phyloP scores from a whole-genome alignment of 2,888 invertebrate genomes.

The Globia sparganii region DNA sequence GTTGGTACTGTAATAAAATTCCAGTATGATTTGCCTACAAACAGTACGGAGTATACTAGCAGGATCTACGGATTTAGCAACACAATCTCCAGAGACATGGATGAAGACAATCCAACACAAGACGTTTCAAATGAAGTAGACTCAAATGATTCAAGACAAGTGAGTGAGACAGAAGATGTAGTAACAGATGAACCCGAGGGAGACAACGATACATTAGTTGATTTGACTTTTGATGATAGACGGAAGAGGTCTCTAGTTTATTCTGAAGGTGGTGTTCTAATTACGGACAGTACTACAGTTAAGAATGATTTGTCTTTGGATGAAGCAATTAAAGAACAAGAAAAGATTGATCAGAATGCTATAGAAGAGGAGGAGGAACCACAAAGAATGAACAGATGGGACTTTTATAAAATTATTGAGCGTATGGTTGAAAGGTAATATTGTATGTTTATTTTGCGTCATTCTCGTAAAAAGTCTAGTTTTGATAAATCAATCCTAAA shows the following conservation, averaged over 20 bases:
- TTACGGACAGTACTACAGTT: slow-evolving; percentile 66
- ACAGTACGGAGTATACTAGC: slow-evolving; percentile 90
- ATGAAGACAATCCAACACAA: slow-evolving; percentile 69
- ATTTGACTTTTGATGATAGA: slow-evolving; percentile 84
- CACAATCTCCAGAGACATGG: slow-evolving; percentile 85
- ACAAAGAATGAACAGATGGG: slow-evolving; percentile 91
- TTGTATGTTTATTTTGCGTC: slow-evolving; percentile 11
- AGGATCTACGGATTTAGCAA: slow-evolving; percentile 86
- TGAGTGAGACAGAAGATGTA: slow-evolving; percentile 62
- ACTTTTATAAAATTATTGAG: slow-evolving; percentile 92
- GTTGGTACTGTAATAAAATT: slow-evolving; percentile 92
- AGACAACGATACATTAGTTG: slow-evolving; percentile 82
- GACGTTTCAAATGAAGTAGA: slow-evolving; percentile 68
- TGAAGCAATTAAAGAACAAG: slow-evolving; percentile 88
- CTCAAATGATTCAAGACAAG: slow-evolving; percentile 66
- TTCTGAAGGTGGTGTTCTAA: slow-evolving; percentile 81
- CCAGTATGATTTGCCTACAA: slow-evolving; percentile 92
- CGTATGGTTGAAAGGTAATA: slow-evolving; percentile 90
- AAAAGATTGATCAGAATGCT: slow-evolving; percentile 83
- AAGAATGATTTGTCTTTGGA: slow-evolving; percentile 80
- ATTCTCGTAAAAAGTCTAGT: neutral
- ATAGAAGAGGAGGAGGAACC: slow-evolving; percentile 77
- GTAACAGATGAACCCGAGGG: slow-evolving; percentile 66
- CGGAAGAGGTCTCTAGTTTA: slow-evolving; percentile 79
- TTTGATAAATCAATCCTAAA: neutral